Evolutionary conservation across 2,888 invertebrate genomes (phyloP).

Genomic region (Choreutis nemorana): DNA sequence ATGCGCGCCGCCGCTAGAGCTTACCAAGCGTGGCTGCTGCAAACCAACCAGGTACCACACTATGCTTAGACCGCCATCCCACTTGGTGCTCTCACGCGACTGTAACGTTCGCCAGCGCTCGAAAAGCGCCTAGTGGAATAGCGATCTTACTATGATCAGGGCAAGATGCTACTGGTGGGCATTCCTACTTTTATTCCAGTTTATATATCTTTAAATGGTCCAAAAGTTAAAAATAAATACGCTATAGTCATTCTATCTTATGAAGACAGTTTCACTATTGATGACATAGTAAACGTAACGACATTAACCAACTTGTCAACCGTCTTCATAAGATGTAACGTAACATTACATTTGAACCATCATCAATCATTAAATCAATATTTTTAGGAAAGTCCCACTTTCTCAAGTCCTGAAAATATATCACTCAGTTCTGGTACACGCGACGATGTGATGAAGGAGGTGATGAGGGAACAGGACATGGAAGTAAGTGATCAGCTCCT

Average conservation of each 20-base stretch:
- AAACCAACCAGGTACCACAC: constrained; percentile 10
- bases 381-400: neutral
- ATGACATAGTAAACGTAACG: too few species aligned
- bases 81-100: neutral
- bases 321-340: too few species aligned
- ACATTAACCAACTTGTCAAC: too few species aligned
- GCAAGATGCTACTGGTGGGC: too few species aligned
- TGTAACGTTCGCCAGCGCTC: neutral
- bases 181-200: too few species aligned
- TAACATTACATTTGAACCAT: neutral
- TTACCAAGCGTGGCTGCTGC: constrained; percentile 40
- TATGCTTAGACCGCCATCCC: neutral
- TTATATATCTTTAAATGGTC: too few species aligned
- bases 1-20: constrained; percentile 74
- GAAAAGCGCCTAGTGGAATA: neutral
- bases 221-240: too few species aligned
- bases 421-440: too few species aligned
- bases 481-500: neutral
- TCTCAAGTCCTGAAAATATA: neutral
- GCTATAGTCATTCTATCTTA: too few species aligned
- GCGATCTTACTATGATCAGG: too few species aligned
- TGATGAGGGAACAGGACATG: constrained; percentile 2
- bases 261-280: too few species aligned
- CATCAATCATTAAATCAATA: neutral
- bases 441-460: neutral